Evolutionary conservation across 2,888 invertebrate species (phyloP), one percentile per base, ranked within the genome.

Genomic region (Scaptomyza polygonia): DNA sequence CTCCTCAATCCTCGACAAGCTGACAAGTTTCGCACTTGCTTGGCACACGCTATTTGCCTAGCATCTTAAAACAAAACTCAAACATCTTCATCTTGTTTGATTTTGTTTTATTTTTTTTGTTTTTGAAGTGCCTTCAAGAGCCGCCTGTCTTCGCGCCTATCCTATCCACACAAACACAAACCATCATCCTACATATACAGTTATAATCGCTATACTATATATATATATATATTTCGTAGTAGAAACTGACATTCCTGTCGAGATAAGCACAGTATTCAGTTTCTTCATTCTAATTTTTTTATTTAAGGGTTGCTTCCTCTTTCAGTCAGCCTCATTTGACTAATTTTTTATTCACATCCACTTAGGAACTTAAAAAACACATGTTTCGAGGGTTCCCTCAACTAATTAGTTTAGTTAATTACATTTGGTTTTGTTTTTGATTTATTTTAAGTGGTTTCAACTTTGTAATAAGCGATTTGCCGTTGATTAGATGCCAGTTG

Each of bases 21-120:
- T 67, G 86, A 49, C 67, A 67, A 53, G 63, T 79, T 87, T 83
- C 88, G 82, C 88, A 83, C 88, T 77, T 87, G 64, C 73, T 47
- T 56, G 86, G 73, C 82, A 81, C 82, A 79, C 82, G 82, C 71
- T 87, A 59, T 82, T 78, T 82, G 65, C 52, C 8, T 64, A 67
- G 55, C 53, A 64, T 16, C 14, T 27, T 25, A 44, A 21, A 43
- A 12, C 12, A 21, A 18, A 42, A 40, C 45, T 36, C 5, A 25
- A 49, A 49, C 49, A 49, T 36, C 49, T 49, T 25, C 34, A 49
- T 49, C 21, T 11, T 34, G 11, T n/a, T 25, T 16, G 8, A 8
- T 47, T 12, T 4, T 8, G 12, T 47, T 6, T 18, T n/a, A n/a
- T n/a, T 7, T 18, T 12, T n/a, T 30, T 5, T 14, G 0, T 34